A percentile compares a stretch with the other conserved stretches of the same genome.
Evolutionary conservation across 2,888 invertebrate genomes (phyloP).

Genomic region (Metellina segmentata): DNA sequence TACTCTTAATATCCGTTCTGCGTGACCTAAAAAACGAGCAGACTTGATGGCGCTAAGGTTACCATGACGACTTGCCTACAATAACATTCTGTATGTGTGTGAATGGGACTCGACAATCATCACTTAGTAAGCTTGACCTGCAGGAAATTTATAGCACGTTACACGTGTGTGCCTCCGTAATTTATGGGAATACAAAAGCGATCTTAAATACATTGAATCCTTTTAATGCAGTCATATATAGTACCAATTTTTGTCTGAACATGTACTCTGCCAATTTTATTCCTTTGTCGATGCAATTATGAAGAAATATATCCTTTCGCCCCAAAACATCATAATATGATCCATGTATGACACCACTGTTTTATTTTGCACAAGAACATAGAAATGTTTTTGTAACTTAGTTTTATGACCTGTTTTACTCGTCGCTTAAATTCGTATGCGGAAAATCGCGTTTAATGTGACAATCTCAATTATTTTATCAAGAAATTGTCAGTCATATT

Average conservation of each 20-base stretch:
- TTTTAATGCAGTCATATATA: neutral
- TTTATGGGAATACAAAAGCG: conserved; percentile 5
- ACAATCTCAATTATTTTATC: neutral
- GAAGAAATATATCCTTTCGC: neutral
- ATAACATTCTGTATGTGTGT: conserved; percentile 49
- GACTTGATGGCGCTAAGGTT: conserved; percentile 53
- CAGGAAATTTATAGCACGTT: conserved; percentile 22
- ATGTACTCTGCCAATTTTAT: neutral
- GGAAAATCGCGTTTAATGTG: neutral
- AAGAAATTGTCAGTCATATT: no score
- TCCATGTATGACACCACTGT: no score
- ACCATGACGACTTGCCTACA: conserved; percentile 35
- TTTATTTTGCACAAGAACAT: neutral
- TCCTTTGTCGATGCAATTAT: no score
- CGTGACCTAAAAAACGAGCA: conserved; percentile 44
- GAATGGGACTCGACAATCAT: conserved; percentile 44
- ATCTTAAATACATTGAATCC: conserved; percentile 15
- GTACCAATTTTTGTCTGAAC: neutral
- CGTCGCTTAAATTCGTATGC: neutral
- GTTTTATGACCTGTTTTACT: neutral
- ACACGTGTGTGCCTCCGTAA: neutral
- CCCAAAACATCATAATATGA: neutral
- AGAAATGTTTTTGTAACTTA: neutral
- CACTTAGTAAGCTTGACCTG: conserved; percentile 29
- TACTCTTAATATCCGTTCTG: neutral